Evolutionary conservation across 2,797 vertebrate genomes (phyloP).

Genomic region (Tympanoctomys barrerae): DNA sequence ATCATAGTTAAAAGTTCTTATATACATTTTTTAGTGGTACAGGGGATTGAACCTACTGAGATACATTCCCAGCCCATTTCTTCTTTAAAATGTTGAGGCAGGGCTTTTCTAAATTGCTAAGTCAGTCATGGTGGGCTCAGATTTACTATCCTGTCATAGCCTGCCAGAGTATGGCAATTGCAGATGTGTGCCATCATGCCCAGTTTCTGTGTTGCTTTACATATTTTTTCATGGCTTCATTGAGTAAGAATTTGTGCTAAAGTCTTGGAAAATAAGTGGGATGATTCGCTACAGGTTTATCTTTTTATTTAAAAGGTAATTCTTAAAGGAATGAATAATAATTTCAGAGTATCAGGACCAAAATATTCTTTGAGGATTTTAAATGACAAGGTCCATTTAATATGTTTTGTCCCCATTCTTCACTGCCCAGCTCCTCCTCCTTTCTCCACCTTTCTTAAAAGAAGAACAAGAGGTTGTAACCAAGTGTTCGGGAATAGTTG

Average conservation of each 20-base stretch:
- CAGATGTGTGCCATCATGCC: no score
- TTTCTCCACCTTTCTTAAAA: background rate
- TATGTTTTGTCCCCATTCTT: background rate
- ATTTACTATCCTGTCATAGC: no score
- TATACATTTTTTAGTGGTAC: background rate
- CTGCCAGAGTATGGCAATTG: background rate
- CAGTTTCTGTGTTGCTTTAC: background rate
- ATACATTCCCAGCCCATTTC: background rate
- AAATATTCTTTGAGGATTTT: background rate
- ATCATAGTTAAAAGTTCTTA: slow-evolving; percentile 37
- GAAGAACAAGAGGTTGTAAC: background rate
- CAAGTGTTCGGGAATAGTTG: background rate
- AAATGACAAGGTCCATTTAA: background rate
- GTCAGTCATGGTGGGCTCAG: background rate
- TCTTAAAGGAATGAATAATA: background rate
- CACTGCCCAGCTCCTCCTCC: background rate
- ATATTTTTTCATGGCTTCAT: background rate
- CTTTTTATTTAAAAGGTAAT: slow-evolving; percentile 62
- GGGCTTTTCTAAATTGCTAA: background rate
- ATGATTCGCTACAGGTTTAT: slow-evolving; percentile 4
- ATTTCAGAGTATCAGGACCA: background rate
- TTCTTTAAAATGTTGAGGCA: background rate
- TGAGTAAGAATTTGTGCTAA: slow-evolving; percentile 21
- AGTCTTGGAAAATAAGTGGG: background rate
- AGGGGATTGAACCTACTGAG: background rate